Percentiles rank a stretch among this genome's conserved stretches.
These are phyloP conservation scores for Altica lythri DNA, from an alignment of 2,888 invertebrate genomes.

Conservation along the genomic window DNA sequence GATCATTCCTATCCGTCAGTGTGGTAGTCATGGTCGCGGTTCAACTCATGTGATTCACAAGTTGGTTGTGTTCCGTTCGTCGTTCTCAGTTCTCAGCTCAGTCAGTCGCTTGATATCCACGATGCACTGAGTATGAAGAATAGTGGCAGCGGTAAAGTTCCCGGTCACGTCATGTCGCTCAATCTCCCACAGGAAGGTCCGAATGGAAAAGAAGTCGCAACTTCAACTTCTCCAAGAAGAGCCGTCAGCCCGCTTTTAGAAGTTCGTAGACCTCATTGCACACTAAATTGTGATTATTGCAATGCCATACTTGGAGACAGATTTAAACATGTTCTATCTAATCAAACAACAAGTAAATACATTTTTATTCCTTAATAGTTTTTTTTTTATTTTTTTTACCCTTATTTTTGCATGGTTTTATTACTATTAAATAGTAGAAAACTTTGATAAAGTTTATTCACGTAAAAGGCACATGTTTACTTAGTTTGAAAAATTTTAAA, in stretches of 20 bases:
- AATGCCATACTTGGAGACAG: constrained; percentile 69
- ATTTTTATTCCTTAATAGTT: constrained; percentile 5
- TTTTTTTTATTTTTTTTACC: constrained; percentile 5
- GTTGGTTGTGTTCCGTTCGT: constrained; percentile 22
- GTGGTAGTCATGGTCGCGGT: constrained; percentile 29
- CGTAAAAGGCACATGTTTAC: too few species aligned
- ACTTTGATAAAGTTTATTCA: constrained; percentile 1
- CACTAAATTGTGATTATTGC: constrained; percentile 74
- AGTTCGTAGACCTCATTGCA: constrained; percentile 73
- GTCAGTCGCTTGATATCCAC: constrained; percentile 27
- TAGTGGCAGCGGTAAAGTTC: constrained; percentile 9
- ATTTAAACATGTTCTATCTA: constrained; percentile 60
- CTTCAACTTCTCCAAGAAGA: constrained; percentile 67
- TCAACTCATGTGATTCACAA: constrained; percentile 32
- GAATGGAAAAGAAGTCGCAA: constrained; percentile 55
- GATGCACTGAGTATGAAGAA: constrained; percentile 27
- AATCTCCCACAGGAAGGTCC: constrained; percentile 61
- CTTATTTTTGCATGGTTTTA: constrained; percentile 17
- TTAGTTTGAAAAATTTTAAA: too few species aligned
- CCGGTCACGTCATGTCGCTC: constrained; percentile 58
- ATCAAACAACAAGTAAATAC: constrained; percentile 49
- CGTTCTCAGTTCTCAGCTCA: constrained; percentile 4
- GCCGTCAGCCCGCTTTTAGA: constrained; percentile 73
- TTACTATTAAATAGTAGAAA: background rate
- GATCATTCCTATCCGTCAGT: constrained; percentile 32